Conservation (phyloP, 1,140 invertebrate genomes). For the Drosophila sp. region DNA sequence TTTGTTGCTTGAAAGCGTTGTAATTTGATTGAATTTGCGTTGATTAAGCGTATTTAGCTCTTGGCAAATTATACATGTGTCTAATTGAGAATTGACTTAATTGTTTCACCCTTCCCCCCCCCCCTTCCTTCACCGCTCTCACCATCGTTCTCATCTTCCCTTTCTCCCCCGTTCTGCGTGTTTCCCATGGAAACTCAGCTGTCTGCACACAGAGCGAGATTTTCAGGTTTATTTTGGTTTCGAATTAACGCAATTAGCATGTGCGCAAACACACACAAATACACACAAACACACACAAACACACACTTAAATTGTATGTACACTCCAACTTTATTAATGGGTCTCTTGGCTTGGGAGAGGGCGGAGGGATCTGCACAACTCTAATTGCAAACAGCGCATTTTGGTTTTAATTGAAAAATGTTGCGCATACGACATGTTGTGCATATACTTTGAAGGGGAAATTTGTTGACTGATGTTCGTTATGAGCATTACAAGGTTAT, state of each 20-base stretch:
- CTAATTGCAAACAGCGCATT: conserved; percentile 57
- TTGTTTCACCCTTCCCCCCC: conserved; percentile 47
- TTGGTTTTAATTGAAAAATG: conserved; percentile 75
- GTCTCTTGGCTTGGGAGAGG: conserved; percentile 5
- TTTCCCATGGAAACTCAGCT: conserved; percentile 10
- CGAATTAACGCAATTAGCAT: conserved; percentile 72
- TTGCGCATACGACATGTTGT: conserved; percentile 72
- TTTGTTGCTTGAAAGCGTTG: conserved; percentile 68
- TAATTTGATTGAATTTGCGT: conserved; percentile 81
- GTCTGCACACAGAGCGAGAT: conserved; percentile 19
- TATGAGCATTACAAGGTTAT: conserved; percentile 47
- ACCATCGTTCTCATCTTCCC: neutral
- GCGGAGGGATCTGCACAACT: neutral
- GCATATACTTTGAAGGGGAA: conserved; percentile 50
- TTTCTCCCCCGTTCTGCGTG: neutral
- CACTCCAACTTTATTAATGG: conserved; percentile 44
- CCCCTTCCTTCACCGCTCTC: neutral
- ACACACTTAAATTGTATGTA: neutral
- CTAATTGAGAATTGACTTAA: conserved; percentile 76
- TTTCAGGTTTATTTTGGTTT: conserved; percentile 70
- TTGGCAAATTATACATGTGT: conserved; percentile 77
- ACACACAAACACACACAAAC: conserved; percentile 10
- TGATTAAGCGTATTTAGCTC: conserved; percentile 79
- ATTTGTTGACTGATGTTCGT: conserved; percentile 55
- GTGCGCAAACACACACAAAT: conserved; percentile 34